These are phyloP conservation scores for Theodoxus fluviatilis DNA, from an alignment of 2,888 invertebrate genomes.

Conservation along the genomic window DNA sequence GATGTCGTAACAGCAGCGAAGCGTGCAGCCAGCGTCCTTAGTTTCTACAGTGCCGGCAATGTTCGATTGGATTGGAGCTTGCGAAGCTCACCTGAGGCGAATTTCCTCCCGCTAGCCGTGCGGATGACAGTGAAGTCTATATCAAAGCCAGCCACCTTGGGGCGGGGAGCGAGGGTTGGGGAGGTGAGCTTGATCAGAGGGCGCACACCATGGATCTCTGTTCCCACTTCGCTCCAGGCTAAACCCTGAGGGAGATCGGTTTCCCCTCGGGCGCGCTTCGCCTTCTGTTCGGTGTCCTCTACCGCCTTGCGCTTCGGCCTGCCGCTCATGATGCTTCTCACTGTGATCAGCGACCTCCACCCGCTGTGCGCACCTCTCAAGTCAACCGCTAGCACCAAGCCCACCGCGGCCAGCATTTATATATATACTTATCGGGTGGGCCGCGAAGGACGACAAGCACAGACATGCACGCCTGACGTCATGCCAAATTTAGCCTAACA, in stretches of 20 bases:
- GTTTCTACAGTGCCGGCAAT: too few relatives aligned
- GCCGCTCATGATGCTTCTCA: constrained; percentile 5
- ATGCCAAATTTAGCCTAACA: too few relatives aligned
- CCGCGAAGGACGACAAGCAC: too few relatives aligned
- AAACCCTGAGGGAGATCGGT: constrained; percentile 49
- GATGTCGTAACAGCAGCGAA: too few relatives aligned
- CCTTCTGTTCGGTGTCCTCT: constrained; percentile 41
- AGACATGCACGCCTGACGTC: too few relatives aligned
- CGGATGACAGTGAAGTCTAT: constrained; percentile 63
- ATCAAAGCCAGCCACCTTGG: constrained; percentile 63
- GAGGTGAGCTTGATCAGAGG: constrained; percentile 51
- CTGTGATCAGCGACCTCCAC: not conserved
- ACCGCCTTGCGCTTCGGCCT: constrained; percentile 73
- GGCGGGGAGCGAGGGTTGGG: constrained; percentile 42
- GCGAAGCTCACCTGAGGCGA: constrained; percentile 55
- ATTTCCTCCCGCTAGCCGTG: constrained; percentile 61
- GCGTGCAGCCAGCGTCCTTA: too few relatives aligned
- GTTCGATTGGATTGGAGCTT: too few relatives aligned
- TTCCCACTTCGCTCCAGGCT: constrained; percentile 50
- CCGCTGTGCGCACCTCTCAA: not conserved
- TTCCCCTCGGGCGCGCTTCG: constrained; percentile 55
- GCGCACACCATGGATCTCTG: constrained; percentile 43
- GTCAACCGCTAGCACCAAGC: not conserved
- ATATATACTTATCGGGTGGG: too few relatives aligned
- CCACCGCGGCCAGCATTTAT: not conserved